phyloP scores from a whole-genome alignment of 2,888 invertebrate genomes.

The Reticulitermes lucifugus region DNA sequence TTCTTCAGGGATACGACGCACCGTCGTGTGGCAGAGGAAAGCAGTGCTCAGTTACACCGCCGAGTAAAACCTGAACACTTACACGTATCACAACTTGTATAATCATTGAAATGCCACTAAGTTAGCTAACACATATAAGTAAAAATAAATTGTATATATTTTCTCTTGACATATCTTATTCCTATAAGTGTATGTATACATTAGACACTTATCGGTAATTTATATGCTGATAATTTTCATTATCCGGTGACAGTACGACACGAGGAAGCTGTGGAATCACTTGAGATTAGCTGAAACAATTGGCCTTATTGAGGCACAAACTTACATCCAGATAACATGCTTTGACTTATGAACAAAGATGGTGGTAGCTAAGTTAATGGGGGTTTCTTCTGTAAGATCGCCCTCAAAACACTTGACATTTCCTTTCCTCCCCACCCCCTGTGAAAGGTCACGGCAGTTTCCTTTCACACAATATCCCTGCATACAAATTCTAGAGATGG shows the following conservation, averaged over 20 bases:
- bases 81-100: too few relatives aligned
- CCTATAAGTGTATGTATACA: too few relatives aligned
- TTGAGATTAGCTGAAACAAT: not conserved
- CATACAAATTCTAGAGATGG: slow-evolving; percentile 38
- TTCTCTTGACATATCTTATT: too few relatives aligned
- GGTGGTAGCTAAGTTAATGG: slow-evolving; percentile 5
- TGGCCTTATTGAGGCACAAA: not conserved
- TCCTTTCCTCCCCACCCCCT: slow-evolving; percentile 21
- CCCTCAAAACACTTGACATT: slow-evolving; percentile 50
- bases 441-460: slow-evolving; percentile 51
- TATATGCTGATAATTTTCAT: too few relatives aligned
- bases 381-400: slow-evolving; percentile 39
- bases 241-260: not conserved
- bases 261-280: not conserved
- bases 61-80: too few relatives aligned
- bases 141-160: too few relatives aligned
- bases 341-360: not conserved
- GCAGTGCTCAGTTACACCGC: too few relatives aligned
- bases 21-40: too few relatives aligned
- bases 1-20: too few relatives aligned
- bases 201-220: too few relatives aligned
- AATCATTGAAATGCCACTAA: too few relatives aligned
- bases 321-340: not conserved
- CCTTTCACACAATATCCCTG: slow-evolving; percentile 40
- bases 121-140: too few relatives aligned